Conservation (phyloP, 2,113 vertebrate genomes). For the Falcunculus frontatus region DNA sequence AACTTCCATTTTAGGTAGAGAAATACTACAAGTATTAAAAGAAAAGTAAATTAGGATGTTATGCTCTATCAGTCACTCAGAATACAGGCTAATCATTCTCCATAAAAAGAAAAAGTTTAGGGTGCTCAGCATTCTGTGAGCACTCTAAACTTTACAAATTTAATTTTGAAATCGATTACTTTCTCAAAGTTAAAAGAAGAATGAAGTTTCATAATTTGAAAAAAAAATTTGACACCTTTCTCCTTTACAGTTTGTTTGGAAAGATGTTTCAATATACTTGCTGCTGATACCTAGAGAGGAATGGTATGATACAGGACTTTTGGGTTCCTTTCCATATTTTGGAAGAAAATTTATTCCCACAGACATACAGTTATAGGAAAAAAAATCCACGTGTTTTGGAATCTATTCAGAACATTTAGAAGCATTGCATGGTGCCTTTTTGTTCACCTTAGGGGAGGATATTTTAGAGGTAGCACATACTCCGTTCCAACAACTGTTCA, state of each 20-base stretch:
- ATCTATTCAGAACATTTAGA: neutral
- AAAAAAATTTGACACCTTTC: neutral
- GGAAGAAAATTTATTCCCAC: neutral
- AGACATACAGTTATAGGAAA: neutral
- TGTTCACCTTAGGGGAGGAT: neutral
- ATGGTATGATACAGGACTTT: neutral
- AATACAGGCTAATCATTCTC: neutral
- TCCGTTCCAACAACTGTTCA: neutral
- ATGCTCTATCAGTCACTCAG: neutral
- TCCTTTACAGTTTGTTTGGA: neutral
- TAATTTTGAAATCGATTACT: neutral
- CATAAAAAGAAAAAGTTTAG: neutral
- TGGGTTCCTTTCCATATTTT: neutral
- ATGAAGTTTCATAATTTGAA: neutral
- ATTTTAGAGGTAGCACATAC: neutral
- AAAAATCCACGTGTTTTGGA: rapidly evolving
- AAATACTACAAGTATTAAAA: neutral
- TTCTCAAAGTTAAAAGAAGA: neutral
- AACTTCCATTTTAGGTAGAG: neutral
- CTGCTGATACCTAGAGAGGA: neutral
- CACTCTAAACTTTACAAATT: neutral
- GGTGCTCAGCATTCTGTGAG: neutral
- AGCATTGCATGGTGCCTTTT: neutral
- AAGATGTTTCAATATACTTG: neutral
- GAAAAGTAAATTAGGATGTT: neutral